Evolutionary conservation across 2,888 invertebrate species (phyloP).

Genomic region (Lycocerus yunnanus): DNA sequence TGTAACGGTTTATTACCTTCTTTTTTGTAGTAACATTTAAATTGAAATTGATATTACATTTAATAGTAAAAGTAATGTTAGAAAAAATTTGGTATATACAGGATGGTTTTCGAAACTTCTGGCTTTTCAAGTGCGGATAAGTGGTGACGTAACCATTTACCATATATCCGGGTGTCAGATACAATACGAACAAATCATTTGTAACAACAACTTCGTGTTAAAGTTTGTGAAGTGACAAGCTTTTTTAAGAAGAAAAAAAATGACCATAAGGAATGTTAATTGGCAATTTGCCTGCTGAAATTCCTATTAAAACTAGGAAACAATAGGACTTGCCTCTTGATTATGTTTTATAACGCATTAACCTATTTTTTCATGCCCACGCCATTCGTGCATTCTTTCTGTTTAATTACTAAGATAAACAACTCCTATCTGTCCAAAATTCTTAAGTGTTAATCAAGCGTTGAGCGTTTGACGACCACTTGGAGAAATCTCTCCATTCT

Average conservation of each 20-base stretch:
- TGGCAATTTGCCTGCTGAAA: not conserved
- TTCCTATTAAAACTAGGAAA: conserved; percentile 19
- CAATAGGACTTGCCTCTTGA: conserved; percentile 8
- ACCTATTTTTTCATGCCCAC: conserved; percentile 6
- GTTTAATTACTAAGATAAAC: conserved; percentile 5
- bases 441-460: not conserved
- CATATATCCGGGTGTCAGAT: conserved; percentile 21
- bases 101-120: not conserved
- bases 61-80: not conserved
- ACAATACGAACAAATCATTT: conserved; percentile 17
- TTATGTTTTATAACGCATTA: conserved; percentile 21
- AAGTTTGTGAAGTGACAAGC: not conserved
- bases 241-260: not conserved
- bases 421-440: not conserved
- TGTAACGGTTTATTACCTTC: not conserved
- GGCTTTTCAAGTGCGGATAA: conserved; percentile 16
- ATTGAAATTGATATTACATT: not conserved
- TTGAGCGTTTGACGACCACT: not conserved
- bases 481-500: not conserved
- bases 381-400: not conserved
- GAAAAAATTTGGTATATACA: not conserved
- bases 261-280: not conserved
- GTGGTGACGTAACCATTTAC: conserved; percentile 27
- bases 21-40: not conserved
- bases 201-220: conserved; percentile 2